Percentiles rank a stretch among this genome's conserved stretches.
phyloP scores from a whole-genome alignment of 2,113 vertebrate species.

The Cynoglossus semilaevis region DNA sequence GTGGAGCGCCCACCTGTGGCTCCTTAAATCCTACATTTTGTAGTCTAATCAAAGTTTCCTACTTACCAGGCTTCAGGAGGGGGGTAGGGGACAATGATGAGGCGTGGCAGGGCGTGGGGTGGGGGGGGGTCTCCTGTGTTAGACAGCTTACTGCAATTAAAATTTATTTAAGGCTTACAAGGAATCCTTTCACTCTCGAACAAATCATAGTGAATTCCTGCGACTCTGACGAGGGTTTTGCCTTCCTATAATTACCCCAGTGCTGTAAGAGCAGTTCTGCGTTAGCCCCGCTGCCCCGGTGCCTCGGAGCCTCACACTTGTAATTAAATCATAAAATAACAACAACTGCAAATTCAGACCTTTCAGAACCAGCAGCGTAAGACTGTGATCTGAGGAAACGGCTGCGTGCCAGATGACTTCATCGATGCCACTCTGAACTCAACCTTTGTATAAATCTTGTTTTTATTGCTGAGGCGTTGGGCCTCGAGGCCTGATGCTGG shows the following conservation, averaged over 20 bases:
- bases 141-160: slow-evolving; percentile 78
- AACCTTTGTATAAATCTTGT: slow-evolving; percentile 4
- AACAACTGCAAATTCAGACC: slow-evolving; percentile 51
- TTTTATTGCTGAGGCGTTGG: slow-evolving; percentile 7
- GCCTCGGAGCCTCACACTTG: slow-evolving; percentile 40
- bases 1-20: slow-evolving; percentile 16
- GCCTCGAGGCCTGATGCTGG: background rate
- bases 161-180: slow-evolving; percentile 78
- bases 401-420: slow-evolving; percentile 27
- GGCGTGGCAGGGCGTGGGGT: background rate
- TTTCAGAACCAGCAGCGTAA: slow-evolving; percentile 17
- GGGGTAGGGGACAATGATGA: background rate
- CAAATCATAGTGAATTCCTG: slow-evolving; percentile 68
- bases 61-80: slow-evolving; percentile 16
- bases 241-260: slow-evolving; percentile 73
- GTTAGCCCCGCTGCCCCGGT: slow-evolving; percentile 35
- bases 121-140: slow-evolving; percentile 50
- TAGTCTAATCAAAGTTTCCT: slow-evolving; percentile 72
- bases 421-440: slow-evolving; percentile 19
- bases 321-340: slow-evolving; percentile 72
- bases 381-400: slow-evolving; percentile 28
- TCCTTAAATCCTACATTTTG: slow-evolving; percentile 30
- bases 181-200: slow-evolving; percentile 75
- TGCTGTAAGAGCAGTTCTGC: slow-evolving; percentile 52
- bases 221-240: slow-evolving; percentile 61